Conservation (phyloP, 1,140 invertebrate species). For the Hylyphantes graminicola region DNA sequence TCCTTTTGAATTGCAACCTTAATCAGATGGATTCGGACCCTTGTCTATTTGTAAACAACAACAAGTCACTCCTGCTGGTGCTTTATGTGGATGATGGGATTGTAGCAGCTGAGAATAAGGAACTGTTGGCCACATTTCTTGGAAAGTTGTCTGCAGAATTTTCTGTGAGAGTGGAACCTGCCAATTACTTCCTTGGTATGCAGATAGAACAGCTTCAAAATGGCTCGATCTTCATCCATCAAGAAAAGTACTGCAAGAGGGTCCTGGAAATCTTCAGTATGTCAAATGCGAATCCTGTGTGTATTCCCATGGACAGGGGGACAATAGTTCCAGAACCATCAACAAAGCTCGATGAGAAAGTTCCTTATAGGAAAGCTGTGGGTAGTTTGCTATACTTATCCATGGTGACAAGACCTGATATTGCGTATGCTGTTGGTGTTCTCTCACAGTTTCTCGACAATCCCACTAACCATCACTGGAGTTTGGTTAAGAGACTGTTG, state of each 20-base stretch:
- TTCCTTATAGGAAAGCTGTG: slow-evolving; percentile 55
- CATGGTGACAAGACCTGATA: slow-evolving; percentile 69
- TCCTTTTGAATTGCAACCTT: background rate
- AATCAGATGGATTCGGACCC: slow-evolving; percentile 25
- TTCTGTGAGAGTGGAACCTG: background rate
- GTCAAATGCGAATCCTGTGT: slow-evolving; percentile 57
- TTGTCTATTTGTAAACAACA: slow-evolving; percentile 48
- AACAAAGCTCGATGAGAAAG: background rate
- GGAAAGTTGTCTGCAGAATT: slow-evolving; percentile 36
- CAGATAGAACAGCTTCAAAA: slow-evolving; percentile 16
- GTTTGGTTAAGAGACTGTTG: slow-evolving; percentile 67
- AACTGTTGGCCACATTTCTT: slow-evolving; percentile 2
- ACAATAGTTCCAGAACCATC: background rate
- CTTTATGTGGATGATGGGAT: slow-evolving; percentile 62
- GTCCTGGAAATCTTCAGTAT: slow-evolving; percentile 60
- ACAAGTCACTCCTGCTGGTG: slow-evolving; percentile 1
- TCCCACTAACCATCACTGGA: slow-evolving; percentile 60
- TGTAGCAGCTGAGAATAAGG: background rate
- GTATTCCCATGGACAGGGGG: slow-evolving; percentile 44
- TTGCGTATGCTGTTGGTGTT: slow-evolving; percentile 67
- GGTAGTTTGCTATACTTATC: slow-evolving; percentile 67
- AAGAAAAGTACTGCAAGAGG: slow-evolving; percentile 37
- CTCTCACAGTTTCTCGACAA: slow-evolving; percentile 19
- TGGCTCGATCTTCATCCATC: slow-evolving; percentile 29
- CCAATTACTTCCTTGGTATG: slow-evolving; percentile 51